Evolutionary conservation across 2,888 invertebrate species (phyloP).

Genomic region (Norana najaformis): DNA sequence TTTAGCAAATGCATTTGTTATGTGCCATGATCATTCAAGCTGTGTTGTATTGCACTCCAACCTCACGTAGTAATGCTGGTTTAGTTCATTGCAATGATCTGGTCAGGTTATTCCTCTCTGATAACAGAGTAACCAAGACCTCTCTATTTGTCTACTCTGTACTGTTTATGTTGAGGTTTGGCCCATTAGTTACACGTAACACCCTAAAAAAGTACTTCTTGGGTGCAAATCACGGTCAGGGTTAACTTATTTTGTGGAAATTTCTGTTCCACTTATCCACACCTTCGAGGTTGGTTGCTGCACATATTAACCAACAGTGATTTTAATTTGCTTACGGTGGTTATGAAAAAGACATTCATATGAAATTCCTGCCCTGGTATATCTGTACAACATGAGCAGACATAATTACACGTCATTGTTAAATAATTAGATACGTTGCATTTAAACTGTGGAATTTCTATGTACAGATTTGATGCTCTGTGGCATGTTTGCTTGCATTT

Average conservation of each 20-base stretch:
- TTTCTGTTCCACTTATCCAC: background rate
- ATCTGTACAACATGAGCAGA: background rate
- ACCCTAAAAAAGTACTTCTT: background rate
- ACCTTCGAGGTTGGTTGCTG: background rate
- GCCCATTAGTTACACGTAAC: background rate
- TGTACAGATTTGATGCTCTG: background rate
- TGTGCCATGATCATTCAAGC: background rate
- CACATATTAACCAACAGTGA: background rate
- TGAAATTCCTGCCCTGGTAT: background rate
- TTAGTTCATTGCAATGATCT: background rate
- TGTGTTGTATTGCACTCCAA: background rate
- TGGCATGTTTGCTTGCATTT: too few species aligned
- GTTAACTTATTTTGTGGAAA: background rate
- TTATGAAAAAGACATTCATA: background rate
- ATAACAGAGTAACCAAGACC: background rate
- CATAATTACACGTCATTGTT: background rate
- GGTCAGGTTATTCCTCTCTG: background rate
- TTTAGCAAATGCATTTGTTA: background rate
- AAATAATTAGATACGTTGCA: background rate
- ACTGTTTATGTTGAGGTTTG: background rate
- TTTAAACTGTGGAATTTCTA: background rate
- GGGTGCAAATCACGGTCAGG: background rate
- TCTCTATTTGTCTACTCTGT: background rate
- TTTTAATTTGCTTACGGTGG: background rate
- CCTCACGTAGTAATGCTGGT: background rate